Evolutionary conservation across 2,888 invertebrate species (phyloP).

Genomic region (Philonicus albiceps): DNA sequence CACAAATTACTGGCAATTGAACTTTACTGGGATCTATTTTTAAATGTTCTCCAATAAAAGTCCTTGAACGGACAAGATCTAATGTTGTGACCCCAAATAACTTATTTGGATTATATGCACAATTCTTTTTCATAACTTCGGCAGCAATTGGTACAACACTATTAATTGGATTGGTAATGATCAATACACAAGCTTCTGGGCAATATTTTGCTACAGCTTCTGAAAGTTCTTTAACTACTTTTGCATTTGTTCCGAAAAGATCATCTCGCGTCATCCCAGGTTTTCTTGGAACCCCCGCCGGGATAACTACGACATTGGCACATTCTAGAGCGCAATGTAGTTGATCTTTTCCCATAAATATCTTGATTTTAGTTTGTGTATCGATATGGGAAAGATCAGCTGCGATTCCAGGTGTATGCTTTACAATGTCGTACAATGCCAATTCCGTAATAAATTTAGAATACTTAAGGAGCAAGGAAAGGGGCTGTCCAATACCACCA

Average conservation of each 20-base stretch:
- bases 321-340: constrained; percentile 66
- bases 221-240: constrained; percentile 90
- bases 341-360: constrained; percentile 78
- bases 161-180: constrained; percentile 99
- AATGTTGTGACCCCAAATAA: constrained; percentile 97
- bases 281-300: constrained; percentile 98
- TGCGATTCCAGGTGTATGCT: constrained; percentile 94
- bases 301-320: constrained; percentile 89
- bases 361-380: constrained; percentile 81
- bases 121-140: constrained; percentile 88
- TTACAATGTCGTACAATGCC: constrained; percentile 87
- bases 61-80: constrained; percentile 93
- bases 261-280: constrained; percentile 99
- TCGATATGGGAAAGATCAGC: constrained; percentile 97
- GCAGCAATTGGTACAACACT: constrained; percentile 98
- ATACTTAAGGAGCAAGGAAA: constrained; percentile 89
- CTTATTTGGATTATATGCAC: constrained; percentile 88
- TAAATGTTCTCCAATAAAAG: constrained; percentile 95
- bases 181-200: constrained; percentile 92
- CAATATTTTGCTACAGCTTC: constrained; percentile 79
- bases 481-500: constrained; percentile 97
- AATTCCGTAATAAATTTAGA: constrained; percentile 85
- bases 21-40: constrained; percentile 84
- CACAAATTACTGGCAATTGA: constrained; percentile 93
- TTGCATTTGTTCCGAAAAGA: constrained; percentile 97